Evolutionary conservation across 2,113 vertebrate genomes (phyloP).

Genomic region (Apus apus): DNA sequence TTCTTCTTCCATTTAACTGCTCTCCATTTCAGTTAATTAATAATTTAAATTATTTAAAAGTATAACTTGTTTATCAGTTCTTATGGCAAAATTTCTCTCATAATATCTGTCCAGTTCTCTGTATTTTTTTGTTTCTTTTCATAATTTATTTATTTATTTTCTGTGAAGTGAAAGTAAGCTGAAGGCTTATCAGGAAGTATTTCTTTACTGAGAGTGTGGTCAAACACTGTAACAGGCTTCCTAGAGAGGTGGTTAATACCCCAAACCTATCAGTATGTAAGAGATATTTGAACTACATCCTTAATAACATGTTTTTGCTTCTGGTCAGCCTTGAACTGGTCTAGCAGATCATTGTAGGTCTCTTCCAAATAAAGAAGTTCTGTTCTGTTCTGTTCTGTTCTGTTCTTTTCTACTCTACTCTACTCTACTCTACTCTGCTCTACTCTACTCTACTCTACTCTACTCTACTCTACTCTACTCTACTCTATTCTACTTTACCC

Average conservation of each 20-base stretch:
- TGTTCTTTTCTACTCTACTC: neutral
- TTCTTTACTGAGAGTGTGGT: rapidly evolving
- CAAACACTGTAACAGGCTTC: neutral
- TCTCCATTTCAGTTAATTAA: neutral
- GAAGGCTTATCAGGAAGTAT: neutral
- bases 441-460: neutral
- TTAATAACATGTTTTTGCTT: neutral
- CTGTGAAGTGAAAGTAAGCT: no score
- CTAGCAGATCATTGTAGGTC: rapidly evolving
- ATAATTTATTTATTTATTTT: no score
- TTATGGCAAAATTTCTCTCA: neutral
- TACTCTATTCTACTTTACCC: neutral
- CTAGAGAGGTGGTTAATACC: neutral
- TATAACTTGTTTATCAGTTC: neutral
- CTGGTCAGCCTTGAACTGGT: neutral
- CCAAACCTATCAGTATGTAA: no score
- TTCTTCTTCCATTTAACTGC: neutral
- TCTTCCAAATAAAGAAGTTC: neutral
- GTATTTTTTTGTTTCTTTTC: no score
- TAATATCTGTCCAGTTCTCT: neutral
- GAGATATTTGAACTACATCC: neutral
- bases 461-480: neutral
- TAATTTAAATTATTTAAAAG: neutral
- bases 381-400: neutral
- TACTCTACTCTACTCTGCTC: neutral